Evolutionary conservation across 2,113 vertebrate genomes (phyloP).

Genomic region (Colius striatus): DNA sequence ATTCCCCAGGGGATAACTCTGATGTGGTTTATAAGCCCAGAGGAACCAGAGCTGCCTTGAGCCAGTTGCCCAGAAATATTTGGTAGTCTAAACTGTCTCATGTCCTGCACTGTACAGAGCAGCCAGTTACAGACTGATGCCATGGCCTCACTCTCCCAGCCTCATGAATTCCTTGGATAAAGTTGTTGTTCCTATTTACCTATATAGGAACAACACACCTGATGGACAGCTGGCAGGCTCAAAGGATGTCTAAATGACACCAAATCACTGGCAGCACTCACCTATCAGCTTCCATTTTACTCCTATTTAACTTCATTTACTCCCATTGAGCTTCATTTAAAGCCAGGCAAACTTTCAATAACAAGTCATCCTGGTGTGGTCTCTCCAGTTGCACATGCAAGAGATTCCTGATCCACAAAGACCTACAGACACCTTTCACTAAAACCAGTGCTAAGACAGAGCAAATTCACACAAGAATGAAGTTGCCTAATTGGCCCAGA

Average conservation of each 20-base stretch:
- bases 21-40: not conserved
- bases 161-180: too few relatives aligned
- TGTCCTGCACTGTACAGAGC: too few relatives aligned
- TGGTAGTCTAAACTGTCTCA: not conserved
- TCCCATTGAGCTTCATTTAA: too few relatives aligned
- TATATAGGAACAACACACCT: too few relatives aligned
- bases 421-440: not conserved
- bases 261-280: too few relatives aligned
- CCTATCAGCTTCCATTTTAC: too few relatives aligned
- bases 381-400: not conserved
- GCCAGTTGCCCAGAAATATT: not conserved
- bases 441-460: not conserved
- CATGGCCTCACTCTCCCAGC: too few relatives aligned
- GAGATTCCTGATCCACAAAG: not conserved
- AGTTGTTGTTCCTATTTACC: too few relatives aligned
- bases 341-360: not conserved
- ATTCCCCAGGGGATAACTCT: not conserved
- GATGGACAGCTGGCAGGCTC: too few relatives aligned
- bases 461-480: not conserved
- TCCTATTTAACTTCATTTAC: too few relatives aligned
- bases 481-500: not conserved
- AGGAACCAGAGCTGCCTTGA: not conserved
- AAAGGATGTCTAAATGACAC: too few relatives aligned
- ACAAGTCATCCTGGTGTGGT: not conserved
- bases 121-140: too few relatives aligned